These are phyloP conservation scores for Tiliqua scincoides DNA, from an alignment of 2,113 vertebrate species.

Conservation along the genomic window DNA sequence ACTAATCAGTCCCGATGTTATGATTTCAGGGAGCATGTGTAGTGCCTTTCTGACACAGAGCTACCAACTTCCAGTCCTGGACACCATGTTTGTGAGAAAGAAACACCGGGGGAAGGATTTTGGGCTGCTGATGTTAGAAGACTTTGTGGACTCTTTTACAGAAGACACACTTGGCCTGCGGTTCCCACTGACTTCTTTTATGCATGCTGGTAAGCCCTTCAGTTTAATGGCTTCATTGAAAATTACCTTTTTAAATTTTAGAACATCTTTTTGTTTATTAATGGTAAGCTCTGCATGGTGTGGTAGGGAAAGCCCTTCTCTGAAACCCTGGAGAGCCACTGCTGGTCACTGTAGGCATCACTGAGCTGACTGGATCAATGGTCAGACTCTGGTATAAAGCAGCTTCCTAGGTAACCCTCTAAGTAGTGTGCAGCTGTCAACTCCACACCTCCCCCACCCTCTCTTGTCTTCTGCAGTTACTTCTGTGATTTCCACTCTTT, in stretches of 20 bases:
- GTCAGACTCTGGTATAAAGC: no score
- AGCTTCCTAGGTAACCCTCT: no score
- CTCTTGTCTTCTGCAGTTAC: not conserved
- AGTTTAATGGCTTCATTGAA: no score
- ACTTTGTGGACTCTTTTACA: slow-evolving; percentile 85
- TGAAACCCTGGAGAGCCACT: no score
- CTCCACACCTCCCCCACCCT: not conserved
- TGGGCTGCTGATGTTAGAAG: slow-evolving; percentile 85
- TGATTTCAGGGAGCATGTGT: slow-evolving; percentile 78
- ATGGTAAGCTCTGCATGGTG: no score
- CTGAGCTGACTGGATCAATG: no score
- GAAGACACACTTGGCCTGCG: slow-evolving; percentile 81
- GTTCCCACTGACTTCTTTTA: slow-evolving; percentile 80
- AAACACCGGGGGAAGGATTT: slow-evolving; percentile 75
- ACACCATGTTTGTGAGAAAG: slow-evolving; percentile 89
- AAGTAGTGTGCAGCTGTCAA: no score
- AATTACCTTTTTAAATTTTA: no score
- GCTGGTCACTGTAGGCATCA: no score
- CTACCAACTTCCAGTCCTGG: slow-evolving; percentile 85
- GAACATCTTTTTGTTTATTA: no score
- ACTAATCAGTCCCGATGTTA: not conserved
- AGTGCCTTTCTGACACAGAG: slow-evolving; percentile 51
- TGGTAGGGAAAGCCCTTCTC: no score
- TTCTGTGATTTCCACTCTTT: not conserved
- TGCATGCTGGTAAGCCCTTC: slow-evolving; percentile 79